Conservation (phyloP, 2,113 vertebrate genomes). For the Raphicerus campestris region DNA sequence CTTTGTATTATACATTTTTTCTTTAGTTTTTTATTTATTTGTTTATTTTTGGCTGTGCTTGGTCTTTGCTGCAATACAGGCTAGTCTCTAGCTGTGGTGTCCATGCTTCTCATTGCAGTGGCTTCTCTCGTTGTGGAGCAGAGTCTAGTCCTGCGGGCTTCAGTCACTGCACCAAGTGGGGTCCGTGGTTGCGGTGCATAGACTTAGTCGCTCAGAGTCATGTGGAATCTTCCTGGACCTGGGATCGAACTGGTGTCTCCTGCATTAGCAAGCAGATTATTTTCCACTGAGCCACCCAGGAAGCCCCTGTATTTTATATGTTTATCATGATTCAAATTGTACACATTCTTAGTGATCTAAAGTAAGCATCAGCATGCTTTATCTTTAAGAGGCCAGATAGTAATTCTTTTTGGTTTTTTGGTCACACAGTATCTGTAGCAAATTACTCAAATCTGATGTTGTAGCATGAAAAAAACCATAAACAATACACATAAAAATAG, state of each 20-base stretch:
- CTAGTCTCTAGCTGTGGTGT: background rate
- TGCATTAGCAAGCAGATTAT: background rate
- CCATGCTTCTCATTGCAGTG: background rate
- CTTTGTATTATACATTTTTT: background rate
- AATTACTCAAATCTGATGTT: background rate
- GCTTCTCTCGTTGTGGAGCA: background rate
- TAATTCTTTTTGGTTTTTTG: background rate
- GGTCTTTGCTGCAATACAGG: background rate
- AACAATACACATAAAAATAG: background rate
- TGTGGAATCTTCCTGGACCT: background rate
- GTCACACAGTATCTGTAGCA: background rate
- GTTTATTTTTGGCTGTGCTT: background rate
- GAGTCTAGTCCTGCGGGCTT: fast-evolving
- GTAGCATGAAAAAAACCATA: background rate
- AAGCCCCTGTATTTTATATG: background rate
- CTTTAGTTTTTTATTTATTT: background rate
- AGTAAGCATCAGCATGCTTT: background rate
- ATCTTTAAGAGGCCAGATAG: background rate
- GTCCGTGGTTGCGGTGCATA: background rate
- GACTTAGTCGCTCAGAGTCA: background rate
- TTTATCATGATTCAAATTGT: background rate
- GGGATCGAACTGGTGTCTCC: background rate
- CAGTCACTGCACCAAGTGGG: background rate
- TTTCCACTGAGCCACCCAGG: background rate
- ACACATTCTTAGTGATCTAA: background rate